These are phyloP conservation scores for Percina caprodes DNA, from an alignment of 2,113 vertebrate species.

Conservation along the genomic window DNA sequence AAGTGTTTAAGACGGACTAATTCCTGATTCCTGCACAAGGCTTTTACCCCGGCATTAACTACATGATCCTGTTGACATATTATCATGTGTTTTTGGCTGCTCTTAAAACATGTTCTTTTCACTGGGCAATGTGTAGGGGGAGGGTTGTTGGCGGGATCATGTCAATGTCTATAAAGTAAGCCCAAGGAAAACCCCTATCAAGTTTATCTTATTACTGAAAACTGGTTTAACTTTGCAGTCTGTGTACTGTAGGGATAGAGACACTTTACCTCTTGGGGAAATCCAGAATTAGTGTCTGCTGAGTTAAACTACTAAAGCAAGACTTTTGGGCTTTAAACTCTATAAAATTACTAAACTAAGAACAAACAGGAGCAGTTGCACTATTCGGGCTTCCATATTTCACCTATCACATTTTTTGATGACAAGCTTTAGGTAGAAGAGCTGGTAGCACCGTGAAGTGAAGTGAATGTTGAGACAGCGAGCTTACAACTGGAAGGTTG, in stretches of 20 bases:
- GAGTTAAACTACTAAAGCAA: not conserved
- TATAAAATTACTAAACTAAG: not conserved
- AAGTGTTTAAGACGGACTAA: conserved; percentile 16
- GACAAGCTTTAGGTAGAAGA: not conserved
- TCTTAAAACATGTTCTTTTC: conserved; percentile 38
- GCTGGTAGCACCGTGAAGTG: not conserved
- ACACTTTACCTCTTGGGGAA: conserved; percentile 13
- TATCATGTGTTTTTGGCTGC: conserved; percentile 35
- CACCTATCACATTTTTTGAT: not conserved
- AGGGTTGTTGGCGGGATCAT: conserved; percentile 26
- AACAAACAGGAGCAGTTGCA: not conserved
- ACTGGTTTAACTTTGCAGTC: conserved; percentile 41
- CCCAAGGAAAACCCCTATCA: conserved; percentile 27
- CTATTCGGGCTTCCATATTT: not conserved
- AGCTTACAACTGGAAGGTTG: conserved; percentile 18
- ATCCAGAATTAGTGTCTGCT: conserved; percentile 1
- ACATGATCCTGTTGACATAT: conserved; percentile 60
- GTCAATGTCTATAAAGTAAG: conserved; percentile 56
- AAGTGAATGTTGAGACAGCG: not conserved
- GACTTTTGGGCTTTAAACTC: not conserved
- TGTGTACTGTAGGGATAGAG: not conserved
- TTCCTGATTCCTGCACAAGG: conserved; percentile 36
- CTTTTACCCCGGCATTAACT: conserved; percentile 22
- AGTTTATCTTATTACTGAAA: conserved; percentile 38
- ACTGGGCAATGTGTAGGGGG: conserved; percentile 11